These are phyloP conservation scores for Podargus strigoides DNA, from an alignment of 2,797 vertebrate genomes.

Conservation along the genomic window DNA sequence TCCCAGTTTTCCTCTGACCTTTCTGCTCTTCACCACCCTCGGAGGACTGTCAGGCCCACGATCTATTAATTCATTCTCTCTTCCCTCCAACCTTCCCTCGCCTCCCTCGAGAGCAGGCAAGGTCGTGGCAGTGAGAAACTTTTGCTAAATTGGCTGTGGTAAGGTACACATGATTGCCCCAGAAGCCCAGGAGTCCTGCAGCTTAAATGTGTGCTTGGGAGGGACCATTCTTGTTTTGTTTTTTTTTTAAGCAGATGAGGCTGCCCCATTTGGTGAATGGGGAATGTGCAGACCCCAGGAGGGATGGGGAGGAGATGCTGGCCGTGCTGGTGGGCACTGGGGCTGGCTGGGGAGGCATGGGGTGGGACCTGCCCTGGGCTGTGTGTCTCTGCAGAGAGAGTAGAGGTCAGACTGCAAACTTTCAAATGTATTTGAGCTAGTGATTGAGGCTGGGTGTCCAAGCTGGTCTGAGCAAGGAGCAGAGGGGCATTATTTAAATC, in stretches of 20 bases:
- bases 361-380: neutral
- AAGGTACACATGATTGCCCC: neutral
- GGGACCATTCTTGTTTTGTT: neutral
- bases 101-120: neutral
- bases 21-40: neutral
- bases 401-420: neutral
- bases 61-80: neutral
- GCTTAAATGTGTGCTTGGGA: neutral
- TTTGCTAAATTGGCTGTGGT: neutral
- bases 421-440: neutral
- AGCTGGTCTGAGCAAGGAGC: neutral
- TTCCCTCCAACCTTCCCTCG: neutral
- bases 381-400: neutral
- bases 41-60: neutral
- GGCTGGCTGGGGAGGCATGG: neutral
- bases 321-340: rapidly evolving
- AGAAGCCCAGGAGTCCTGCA: neutral
- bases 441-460: neutral
- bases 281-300: neutral
- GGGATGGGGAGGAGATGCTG: neutral
- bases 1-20: neutral
- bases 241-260: neutral
- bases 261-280: neutral
- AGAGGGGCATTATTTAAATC: neutral
- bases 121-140: neutral